These are phyloP conservation scores for Fratercula arctica DNA, from an alignment of 2,797 vertebrate genomes.

Conservation along the genomic window DNA sequence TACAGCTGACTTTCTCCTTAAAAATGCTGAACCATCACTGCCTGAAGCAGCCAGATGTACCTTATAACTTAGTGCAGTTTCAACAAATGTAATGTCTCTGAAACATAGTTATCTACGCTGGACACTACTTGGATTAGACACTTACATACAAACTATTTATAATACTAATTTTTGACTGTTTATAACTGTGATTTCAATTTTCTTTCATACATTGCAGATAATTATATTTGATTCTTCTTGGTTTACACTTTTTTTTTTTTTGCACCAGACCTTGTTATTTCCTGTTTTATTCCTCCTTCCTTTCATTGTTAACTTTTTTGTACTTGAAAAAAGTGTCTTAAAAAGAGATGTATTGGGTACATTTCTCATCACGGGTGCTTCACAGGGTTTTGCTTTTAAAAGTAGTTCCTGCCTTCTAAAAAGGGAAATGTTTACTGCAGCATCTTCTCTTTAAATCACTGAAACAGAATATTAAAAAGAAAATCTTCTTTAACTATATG, in stretches of 20 bases:
- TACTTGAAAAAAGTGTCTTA: neutral
- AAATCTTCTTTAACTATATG: neutral
- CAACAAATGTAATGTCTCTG: neutral
- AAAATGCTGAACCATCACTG: neutral
- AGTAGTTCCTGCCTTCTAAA: neutral
- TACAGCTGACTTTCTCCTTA: neutral
- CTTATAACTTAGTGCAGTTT: neutral
- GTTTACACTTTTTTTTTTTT: neutral
- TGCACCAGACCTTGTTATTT: neutral
- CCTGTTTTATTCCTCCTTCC: neutral
- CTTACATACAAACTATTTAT: neutral
- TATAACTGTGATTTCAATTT: neutral
- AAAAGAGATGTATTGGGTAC: neutral
- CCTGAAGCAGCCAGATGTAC: neutral
- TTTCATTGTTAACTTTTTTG: neutral
- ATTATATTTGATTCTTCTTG: neutral
- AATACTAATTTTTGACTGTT: neutral
- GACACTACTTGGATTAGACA: neutral
- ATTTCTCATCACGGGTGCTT: neutral
- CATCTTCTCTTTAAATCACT: neutral
- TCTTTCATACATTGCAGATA: neutral
- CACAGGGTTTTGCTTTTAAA: neutral
- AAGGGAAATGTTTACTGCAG: neutral
- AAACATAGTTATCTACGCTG: neutral
- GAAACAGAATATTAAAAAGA: neutral